Evolutionary conservation across 2,888 invertebrate species (phyloP).

Genomic region (Nymphalis urticae): DNA sequence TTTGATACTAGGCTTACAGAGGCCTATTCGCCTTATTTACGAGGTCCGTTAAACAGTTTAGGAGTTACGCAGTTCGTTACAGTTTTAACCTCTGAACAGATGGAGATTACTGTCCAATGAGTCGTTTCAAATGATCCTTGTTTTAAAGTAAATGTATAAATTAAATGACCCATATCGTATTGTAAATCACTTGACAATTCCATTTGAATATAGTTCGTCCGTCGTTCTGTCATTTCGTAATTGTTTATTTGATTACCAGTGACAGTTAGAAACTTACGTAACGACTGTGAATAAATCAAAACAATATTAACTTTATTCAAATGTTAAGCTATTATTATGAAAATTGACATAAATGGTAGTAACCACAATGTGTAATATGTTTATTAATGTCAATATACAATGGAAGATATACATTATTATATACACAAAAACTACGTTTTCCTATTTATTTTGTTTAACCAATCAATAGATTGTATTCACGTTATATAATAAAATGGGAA

Average conservation of each 20-base stretch:
- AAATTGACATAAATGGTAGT: too few species aligned
- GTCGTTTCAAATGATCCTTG: constrained; percentile 18
- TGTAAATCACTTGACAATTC: background rate
- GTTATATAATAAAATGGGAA: too few species aligned
- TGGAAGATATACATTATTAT: too few species aligned
- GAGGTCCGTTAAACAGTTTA: constrained; percentile 49
- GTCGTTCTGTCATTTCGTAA: background rate
- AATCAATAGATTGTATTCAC: too few species aligned
- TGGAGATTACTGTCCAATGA: constrained; percentile 38
- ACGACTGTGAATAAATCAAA: background rate
- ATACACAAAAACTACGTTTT: background rate
- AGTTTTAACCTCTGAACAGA: constrained; percentile 40
- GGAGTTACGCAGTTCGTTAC: constrained; percentile 43
- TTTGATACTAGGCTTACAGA: constrained; percentile 43
- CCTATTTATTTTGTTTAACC: background rate
- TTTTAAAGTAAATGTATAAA: constrained; percentile 31
- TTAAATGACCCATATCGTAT: constrained; percentile 23
- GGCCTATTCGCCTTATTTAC: constrained; percentile 64
- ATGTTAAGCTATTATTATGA: too few species aligned
- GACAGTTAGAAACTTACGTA: background rate
- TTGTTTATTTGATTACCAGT: background rate
- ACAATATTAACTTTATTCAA: too few species aligned
- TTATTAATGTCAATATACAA: too few species aligned
- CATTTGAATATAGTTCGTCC: background rate
- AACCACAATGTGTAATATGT: too few species aligned